phyloP scores from a whole-genome alignment of 2,113 vertebrate genomes.

The Rhinogobius similis region DNA sequence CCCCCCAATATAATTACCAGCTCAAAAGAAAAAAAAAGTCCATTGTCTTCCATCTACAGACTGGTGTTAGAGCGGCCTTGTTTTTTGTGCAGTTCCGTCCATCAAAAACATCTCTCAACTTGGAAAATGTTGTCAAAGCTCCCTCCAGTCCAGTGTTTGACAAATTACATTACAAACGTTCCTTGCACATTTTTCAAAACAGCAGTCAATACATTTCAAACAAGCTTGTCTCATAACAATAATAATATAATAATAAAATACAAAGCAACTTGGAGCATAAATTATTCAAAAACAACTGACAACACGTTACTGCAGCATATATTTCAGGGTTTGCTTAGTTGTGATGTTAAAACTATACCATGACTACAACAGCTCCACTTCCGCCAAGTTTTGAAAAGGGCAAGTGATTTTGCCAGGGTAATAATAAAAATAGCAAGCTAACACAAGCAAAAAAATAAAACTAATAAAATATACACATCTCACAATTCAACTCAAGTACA shows the following conservation, averaged over 20 bases:
- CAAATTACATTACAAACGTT: slow-evolving; percentile 77
- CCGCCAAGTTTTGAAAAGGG: slow-evolving; percentile 71
- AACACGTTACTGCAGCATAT: slow-evolving; percentile 81
- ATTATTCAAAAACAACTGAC: slow-evolving; percentile 75
- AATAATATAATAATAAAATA: slow-evolving; percentile 69
- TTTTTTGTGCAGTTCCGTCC: slow-evolving; percentile 74
- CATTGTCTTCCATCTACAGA: slow-evolving; percentile 32
- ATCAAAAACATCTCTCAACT: slow-evolving; percentile 74
- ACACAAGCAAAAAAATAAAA: slow-evolving; percentile 35
- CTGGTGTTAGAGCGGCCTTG: slow-evolving; percentile 10
- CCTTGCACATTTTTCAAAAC: slow-evolving; percentile 78
- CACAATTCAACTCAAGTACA: slow-evolving; percentile 69
- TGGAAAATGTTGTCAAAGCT: slow-evolving; percentile 77
- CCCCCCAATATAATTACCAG: slow-evolving; percentile 43
- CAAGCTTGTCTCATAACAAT: slow-evolving; percentile 76
- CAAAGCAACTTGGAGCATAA: slow-evolving; percentile 78
- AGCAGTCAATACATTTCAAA: slow-evolving; percentile 83
- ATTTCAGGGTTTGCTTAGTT: slow-evolving; percentile 81
- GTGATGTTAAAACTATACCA: slow-evolving; percentile 74
- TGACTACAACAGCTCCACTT: slow-evolving; percentile 81
- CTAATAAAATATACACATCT: slow-evolving; percentile 73
- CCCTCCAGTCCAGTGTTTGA: slow-evolving; percentile 85
- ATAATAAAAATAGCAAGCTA: slow-evolving; percentile 62
- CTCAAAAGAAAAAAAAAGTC: slow-evolving; percentile 41
- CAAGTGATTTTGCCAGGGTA: slow-evolving; percentile 53